Percentiles rank a stretch among this genome's conserved stretches.
These are phyloP conservation scores for Lagopus leucura DNA, from an alignment of 2,113 vertebrate species.

Conservation along the genomic window DNA sequence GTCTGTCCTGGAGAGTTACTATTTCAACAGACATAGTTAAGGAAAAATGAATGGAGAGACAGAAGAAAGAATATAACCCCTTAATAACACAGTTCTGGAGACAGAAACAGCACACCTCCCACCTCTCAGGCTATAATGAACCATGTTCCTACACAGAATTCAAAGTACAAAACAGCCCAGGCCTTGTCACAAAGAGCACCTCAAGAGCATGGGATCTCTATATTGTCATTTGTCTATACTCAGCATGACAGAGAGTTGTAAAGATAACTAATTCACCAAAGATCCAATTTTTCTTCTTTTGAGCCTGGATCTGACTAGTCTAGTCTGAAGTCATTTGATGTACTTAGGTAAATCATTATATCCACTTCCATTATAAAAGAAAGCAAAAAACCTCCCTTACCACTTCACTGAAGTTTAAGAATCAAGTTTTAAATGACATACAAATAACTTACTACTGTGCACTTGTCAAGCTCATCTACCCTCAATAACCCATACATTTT, in stretches of 20 bases:
- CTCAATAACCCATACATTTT: not conserved
- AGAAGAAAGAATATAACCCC: not conserved
- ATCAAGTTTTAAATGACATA: not conserved
- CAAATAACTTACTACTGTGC: not conserved
- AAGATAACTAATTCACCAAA: not conserved
- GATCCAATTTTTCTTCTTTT: not conserved
- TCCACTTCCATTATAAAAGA: not conserved
- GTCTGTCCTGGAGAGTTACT: not conserved
- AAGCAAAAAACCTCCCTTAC: not conserved
- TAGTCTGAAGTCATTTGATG: not conserved
- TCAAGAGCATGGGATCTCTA: not conserved
- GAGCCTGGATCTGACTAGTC: not conserved
- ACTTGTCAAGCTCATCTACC: not conserved
- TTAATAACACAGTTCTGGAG: not conserved
- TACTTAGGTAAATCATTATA: not conserved
- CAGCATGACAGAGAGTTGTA: not conserved
- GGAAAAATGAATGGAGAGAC: not conserved
- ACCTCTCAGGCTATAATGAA: not conserved
- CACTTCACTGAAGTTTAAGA: not conserved
- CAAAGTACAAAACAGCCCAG: not conserved
- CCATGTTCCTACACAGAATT: not conserved
- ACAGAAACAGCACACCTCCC: not conserved
- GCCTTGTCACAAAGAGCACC: not conserved
- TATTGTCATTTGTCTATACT: not conserved
- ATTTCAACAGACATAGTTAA: not conserved